Evolutionary conservation across 1,140 invertebrate genomes (phyloP), one percentile per base, ranked within the genome.

Genomic region (Diorhabda carinulata): DNA sequence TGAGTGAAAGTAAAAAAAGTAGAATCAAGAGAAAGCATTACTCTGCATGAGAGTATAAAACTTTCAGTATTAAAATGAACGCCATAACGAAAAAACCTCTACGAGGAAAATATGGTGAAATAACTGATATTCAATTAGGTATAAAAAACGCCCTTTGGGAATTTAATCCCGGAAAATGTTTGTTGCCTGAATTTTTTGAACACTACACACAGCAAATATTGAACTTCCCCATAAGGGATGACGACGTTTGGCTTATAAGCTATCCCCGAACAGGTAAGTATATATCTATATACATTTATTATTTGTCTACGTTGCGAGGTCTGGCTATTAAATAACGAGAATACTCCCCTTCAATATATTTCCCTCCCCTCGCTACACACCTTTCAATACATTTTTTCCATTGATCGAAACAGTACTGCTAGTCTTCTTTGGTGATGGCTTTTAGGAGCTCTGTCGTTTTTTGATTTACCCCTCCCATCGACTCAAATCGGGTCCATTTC

Each of bases 171-270:
- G 86, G 90, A 0, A 80, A 83, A 9, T 86, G 88, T 67, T 82
- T 92, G 4, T 75, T 92, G 42, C 91, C 91, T 2, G 84, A 87
- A 0, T 86, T 87, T 69, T 92, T 86, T 70, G 82, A 86, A 62
- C 85, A 87, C 5, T 85, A 90, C n/a, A 90, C 87, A 0, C 84
- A 88, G 69, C 86, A 86, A 68, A 91, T 93, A 57, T 79, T 88
- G 10, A 85, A 90, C 66, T 82, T 91, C 65, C 82, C 87, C 45
- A 83, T 93, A 2, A 82, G 87, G 47, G 82, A 89, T 3, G 88
- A 89, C 71, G 92, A 95, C 75, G 84, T 93, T 0, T 94, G 91
- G 90, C 81, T 94, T 77, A 85, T 92, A 40, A 93, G 92, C 5
- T 93, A 88, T 83, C 92, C 92, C 1, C 86, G 92, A 73, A 93